Base-by-base conservation (phyloP, 2,113 vertebrate species). In the Callocephalon fimbriatum region DNA sequence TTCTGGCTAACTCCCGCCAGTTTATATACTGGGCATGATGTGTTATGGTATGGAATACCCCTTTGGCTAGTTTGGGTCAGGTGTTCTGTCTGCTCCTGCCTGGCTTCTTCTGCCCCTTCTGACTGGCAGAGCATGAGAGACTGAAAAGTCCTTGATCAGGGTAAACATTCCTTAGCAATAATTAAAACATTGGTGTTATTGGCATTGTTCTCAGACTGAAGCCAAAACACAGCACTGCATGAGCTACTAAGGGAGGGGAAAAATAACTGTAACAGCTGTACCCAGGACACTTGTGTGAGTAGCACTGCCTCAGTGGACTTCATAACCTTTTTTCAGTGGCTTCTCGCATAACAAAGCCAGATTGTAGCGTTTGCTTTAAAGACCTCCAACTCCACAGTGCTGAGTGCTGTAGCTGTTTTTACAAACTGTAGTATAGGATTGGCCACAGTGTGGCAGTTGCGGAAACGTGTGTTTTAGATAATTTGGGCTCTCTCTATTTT, bases 381-480 rank as follows among this genome's bases (percentile, higher is more conserved):
- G 35, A 50, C 21, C 10, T 61, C 15, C 40, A n/a, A 1, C 10
- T 87, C 26, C 15, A 10, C 13, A 5, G 7, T 29, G 17, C 31
- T 12, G 12, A 26, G 27, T 37, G 8, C 31, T 62, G 45, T 19
- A 38, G 9, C 44, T 26, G 1, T 42, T 58, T 42, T 44, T 56
- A 31, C 47, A 29, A 86, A 32, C 18, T 40, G 37, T 54, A 62
- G 0, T 59, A 11, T 5, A 38, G 50, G 22, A 35, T 23, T 73
- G 68, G 45, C n/a, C 58, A 58, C 2, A 0, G 22, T 40, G 74
- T 78, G 48, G 54, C 68, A 62, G 27, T 62, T 93, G 54, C 31
- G 25, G 58, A 90, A 47, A 27, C 18, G 4, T 0, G 0, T 17
- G 25, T 0, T 89, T 67, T 35, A 44, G 10, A 45, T 56, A 37